Percentiles rank a stretch among this genome's conserved stretches.
Evolutionary conservation across 2,797 vertebrate genomes (phyloP).

Genomic region (Basileuterus tristriatus): DNA sequence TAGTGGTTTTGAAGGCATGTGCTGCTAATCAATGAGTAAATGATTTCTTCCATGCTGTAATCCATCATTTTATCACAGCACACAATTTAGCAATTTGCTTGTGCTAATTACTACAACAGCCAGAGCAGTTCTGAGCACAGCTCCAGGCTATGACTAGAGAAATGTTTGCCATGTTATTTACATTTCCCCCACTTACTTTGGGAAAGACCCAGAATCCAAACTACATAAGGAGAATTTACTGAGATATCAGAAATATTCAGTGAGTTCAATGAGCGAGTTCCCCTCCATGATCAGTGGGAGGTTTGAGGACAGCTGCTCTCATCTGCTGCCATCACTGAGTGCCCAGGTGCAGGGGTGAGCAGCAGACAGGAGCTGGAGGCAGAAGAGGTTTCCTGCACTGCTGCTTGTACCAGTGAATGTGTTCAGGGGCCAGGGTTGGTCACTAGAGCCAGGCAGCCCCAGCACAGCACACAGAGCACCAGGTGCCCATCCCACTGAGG

Average conservation of each 20-base stretch:
- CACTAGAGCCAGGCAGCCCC: neutral
- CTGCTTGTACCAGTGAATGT: neutral
- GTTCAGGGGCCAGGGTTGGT: neutral
- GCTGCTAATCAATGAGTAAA: slow-evolving; percentile 61
- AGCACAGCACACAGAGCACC: neutral
- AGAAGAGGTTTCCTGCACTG: neutral
- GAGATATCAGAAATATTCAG: neutral
- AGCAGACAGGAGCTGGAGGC: neutral
- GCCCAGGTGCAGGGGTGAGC: neutral
- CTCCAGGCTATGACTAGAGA: slow-evolving; percentile 18
- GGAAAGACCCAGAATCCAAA: neutral
- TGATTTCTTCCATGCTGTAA: slow-evolving; percentile 47
- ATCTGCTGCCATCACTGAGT: neutral
- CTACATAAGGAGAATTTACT: neutral
- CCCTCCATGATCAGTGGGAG: rapidly evolving
- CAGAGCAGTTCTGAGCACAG: slow-evolving; percentile 30
- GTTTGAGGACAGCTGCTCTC: neutral
- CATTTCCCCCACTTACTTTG: neutral
- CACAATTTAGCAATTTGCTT: slow-evolving; percentile 62
- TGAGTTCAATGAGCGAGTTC: neutral
- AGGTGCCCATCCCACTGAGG: neutral
- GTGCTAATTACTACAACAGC: slow-evolving; percentile 57
- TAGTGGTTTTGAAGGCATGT: slow-evolving; percentile 19
- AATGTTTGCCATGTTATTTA: neutral
- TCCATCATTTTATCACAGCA: slow-evolving; percentile 65